phyloP scores from a whole-genome alignment of 2,888 invertebrate genomes.

The Venustoraphidia nigricollis region DNA sequence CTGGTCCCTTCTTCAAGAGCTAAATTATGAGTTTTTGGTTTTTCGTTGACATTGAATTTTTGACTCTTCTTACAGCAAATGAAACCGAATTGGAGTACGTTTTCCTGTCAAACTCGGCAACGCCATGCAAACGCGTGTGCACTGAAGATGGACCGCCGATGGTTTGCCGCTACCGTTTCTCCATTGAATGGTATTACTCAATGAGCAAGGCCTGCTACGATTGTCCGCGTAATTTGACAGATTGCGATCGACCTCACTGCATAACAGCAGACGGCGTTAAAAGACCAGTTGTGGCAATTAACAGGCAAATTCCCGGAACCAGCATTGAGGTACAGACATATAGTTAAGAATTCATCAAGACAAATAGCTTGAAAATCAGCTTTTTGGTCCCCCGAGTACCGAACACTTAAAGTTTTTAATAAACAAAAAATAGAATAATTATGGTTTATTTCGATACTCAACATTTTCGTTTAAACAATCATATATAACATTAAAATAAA shows the following conservation, averaged over 20 bases:
- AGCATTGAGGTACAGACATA: conserved; percentile 49
- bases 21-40: no score
- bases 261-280: conserved; percentile 69
- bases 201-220: conserved; percentile 79
- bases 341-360: not conserved
- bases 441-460: no score
- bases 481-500: no score
- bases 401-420: no score
- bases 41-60: no score
- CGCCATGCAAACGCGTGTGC: conserved; percentile 53
- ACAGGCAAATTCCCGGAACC: conserved; percentile 80
- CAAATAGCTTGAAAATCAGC: no score
- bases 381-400: no score
- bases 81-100: conserved; percentile 18
- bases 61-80: not conserved
- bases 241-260: conserved; percentile 67
- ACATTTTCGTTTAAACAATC: no score
- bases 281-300: conserved; percentile 61
- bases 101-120: conserved; percentile 16
- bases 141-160: conserved; percentile 38
- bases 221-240: conserved; percentile 59
- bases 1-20: no score
- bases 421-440: no score
- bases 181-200: conserved; percentile 70
- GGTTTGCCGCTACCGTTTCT: conserved; percentile 57